Evolutionary conservation across 2,888 invertebrate genomes (phyloP), one percentile per base, ranked within the genome.

Genomic region (Conops quadrifasciatus): DNA sequence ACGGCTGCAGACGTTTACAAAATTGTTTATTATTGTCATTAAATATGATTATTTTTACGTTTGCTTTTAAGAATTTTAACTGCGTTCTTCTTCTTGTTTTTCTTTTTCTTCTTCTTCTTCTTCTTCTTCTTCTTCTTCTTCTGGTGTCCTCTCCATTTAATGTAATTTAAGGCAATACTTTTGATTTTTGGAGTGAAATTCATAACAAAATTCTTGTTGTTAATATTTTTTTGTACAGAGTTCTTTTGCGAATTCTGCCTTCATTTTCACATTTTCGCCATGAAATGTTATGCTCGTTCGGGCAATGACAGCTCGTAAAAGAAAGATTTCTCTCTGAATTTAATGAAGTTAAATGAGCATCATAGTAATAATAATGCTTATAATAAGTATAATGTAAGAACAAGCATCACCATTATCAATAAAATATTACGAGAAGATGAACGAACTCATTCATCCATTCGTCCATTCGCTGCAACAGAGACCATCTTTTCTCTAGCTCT

Each of bases 41-140:
- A 36, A 36, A 36, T 36, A n/a, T n/a, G n/a, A n/a, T n/a, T n/a
- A 70, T 66, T 67, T 68, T 59, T 56, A 24, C 58, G 60, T 56
- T 36, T 47, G 16, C 11, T 2, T 60, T 28, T 30, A 30, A 30
- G 21, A 19, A 21, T 62, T 58, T 11, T 43, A 28, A 45, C 21
- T 1, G 62, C 15, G 49, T 36, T 2, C 30, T 64, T 28, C 51
- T 2, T 21, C 60, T 15, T 24, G 15, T 56, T 26, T 69, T 26
- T 2, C n/a, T 59, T 59, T 59, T 9, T 60, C 7, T 47, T 59
- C 49, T 49, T 19, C 49, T 49, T 16, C 45, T 43, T 13, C 13
- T 13, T 43, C 45, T 43, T 43, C 13, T 13, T 5, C n/a, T n/a
- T n/a, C n/a, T n/a, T n/a, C n/a, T n/a, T n/a, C n/a, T n/a, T n/a